Percentiles rank a stretch among this genome's conserved stretches.
Evolutionary conservation across 92 coral and sea anemone species (phyloP).

Genomic region (Isaurus tuberculatus): DNA sequence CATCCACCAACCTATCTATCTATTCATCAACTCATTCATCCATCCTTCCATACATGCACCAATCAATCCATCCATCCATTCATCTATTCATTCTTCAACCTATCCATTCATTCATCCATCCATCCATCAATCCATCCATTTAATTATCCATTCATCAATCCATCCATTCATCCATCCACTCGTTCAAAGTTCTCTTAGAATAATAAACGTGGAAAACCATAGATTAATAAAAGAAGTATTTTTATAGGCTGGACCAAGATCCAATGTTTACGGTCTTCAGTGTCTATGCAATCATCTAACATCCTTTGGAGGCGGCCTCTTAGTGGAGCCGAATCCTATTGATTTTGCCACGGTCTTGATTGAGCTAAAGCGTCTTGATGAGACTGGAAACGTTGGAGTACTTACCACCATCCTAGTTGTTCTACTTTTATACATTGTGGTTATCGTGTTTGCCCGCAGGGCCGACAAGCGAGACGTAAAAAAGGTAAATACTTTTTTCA

Average conservation of each 20-base stretch:
- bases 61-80: no score
- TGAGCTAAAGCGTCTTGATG: constrained; percentile 66
- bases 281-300: constrained; percentile 89
- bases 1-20: neutral
- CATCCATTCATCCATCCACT: no score
- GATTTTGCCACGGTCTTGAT: constrained; percentile 76
- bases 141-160: no score
- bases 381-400: constrained; percentile 81
- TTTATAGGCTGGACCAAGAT: constrained; percentile 74
- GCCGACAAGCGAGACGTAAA: constrained; percentile 70
- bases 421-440: constrained; percentile 64
- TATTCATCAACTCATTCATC: no score
- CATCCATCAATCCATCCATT: no score
- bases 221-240: neutral
- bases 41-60: no score
- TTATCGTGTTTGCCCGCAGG: constrained; percentile 73
- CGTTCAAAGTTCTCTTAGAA: no score
- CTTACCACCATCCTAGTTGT: constrained; percentile 61
- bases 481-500: constrained; percentile 47
- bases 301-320: constrained; percentile 84
- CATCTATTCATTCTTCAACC: no score
- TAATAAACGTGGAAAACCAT: neutral
- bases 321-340: constrained; percentile 80
- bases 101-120: no score
- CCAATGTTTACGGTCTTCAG: constrained; percentile 56